Percentiles rank a stretch among this genome's conserved stretches.
Conservation (phyloP, 2,888 invertebrate genomes). For the Abrostola tripartita region DNA sequence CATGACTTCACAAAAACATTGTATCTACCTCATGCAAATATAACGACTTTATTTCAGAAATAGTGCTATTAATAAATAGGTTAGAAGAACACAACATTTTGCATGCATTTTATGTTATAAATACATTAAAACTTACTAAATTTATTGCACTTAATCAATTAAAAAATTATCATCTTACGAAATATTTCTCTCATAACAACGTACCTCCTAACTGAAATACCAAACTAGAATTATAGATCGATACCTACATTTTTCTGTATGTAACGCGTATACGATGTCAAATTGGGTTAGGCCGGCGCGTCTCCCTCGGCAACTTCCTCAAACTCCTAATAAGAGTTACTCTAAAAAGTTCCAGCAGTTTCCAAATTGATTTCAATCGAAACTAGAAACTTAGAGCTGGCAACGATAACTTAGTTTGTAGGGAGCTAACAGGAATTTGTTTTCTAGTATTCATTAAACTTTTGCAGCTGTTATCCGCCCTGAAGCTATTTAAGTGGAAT, state of each 20-base stretch:
- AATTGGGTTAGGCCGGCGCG: constrained; percentile 51
- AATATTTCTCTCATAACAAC: constrained; percentile 6
- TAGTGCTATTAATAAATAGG: too few relatives aligned
- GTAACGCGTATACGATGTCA: constrained; percentile 48
- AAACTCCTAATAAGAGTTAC: constrained; percentile 55
- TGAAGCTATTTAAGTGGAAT: constrained; percentile 30
- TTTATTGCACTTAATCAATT: too few relatives aligned
- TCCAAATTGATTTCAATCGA: constrained; percentile 77
- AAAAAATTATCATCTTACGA: neutral
- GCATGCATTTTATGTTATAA: too few relatives aligned
- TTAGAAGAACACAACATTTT: too few relatives aligned
- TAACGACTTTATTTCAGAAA: too few relatives aligned
- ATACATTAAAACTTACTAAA: too few relatives aligned
- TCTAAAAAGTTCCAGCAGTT: constrained; percentile 69
- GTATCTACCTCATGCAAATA: too few relatives aligned
- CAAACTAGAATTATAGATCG: constrained; percentile 14
- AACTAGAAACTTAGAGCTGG: constrained; percentile 65
- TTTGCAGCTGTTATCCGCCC: constrained; percentile 42
- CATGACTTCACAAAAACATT: too few relatives aligned
- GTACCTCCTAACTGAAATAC: constrained; percentile 5
- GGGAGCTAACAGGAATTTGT: constrained; percentile 58
- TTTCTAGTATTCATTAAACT: constrained; percentile 60
- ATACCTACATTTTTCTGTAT: constrained; percentile 45
- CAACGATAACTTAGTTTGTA: constrained; percentile 68
- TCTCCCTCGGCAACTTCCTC: constrained; percentile 37